phyloP scores from a whole-genome alignment of 2,113 vertebrate genomes.

The Oriolus oriolus region DNA sequence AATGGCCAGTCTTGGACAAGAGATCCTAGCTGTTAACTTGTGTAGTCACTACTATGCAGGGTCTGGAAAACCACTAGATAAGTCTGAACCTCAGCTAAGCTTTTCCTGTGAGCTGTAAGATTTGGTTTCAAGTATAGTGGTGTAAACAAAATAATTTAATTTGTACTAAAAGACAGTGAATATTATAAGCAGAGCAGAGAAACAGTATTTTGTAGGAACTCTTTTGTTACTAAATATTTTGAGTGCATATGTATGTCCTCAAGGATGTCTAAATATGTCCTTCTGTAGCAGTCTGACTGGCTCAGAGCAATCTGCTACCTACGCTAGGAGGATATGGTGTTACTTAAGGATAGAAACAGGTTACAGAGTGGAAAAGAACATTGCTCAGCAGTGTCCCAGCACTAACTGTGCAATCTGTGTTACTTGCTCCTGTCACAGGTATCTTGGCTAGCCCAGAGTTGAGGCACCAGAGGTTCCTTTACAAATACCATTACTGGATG shows the following conservation, averaged over 20 bases:
- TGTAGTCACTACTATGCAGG: background rate
- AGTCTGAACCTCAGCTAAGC: background rate
- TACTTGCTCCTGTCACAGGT: background rate
- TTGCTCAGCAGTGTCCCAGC: background rate
- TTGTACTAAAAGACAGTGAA: too few relatives aligned
- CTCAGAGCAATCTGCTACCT: background rate
- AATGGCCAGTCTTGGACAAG: background rate
- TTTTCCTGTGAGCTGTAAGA: background rate
- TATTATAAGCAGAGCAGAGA: too few relatives aligned
- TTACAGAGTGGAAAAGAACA: background rate
- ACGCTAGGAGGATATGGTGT: background rate
- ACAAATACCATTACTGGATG: background rate
- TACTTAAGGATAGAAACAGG: background rate
- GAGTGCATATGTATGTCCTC: background rate
- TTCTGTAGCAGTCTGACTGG: background rate
- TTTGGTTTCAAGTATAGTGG: too few relatives aligned
- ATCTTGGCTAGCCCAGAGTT: background rate
- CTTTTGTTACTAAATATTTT: background rate
- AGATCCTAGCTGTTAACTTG: background rate
- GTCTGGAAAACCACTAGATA: background rate
- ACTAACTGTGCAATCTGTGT: background rate
- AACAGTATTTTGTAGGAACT: background rate
- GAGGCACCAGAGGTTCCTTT: background rate
- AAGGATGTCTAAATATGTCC: background rate
- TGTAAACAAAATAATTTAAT: too few relatives aligned